Conservation (phyloP, 2,888 invertebrate species). For the Xestia rhomboidea region DNA sequence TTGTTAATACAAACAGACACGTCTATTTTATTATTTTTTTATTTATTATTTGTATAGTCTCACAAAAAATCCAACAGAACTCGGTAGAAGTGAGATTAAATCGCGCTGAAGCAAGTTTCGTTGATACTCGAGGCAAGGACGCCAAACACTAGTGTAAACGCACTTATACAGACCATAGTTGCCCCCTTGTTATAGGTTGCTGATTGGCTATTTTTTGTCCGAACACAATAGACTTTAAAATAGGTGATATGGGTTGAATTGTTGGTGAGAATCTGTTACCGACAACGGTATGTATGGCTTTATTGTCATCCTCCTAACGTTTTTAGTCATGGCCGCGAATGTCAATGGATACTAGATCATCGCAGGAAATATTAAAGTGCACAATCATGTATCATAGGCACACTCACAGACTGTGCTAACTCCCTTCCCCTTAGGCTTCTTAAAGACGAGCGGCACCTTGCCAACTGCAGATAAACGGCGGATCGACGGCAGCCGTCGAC, state of each 20-base stretch:
- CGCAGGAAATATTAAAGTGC: background rate
- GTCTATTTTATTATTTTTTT: no score
- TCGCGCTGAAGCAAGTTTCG: background rate
- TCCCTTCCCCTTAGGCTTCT: no score
- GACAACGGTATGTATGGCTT: background rate
- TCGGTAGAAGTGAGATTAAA: background rate
- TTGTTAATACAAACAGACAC: no score
- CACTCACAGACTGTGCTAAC: background rate
- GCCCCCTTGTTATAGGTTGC: background rate
- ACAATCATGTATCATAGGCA: background rate
- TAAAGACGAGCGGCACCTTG: no score
- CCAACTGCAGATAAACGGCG: no score
- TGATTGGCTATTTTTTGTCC: background rate
- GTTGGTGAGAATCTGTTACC: background rate
- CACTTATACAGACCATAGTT: background rate
- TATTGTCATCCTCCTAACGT: background rate
- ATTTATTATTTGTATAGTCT: no score
- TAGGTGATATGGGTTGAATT: background rate
- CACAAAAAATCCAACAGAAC: background rate
- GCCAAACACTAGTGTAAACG: background rate
- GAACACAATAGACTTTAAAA: background rate
- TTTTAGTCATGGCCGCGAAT: background rate
- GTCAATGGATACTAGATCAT: background rate
- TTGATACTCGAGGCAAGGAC: background rate
- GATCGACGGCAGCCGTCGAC: no score